These are phyloP conservation scores for Mustela lutreola DNA, from an alignment of 2,113 vertebrate genomes.

Conservation along the genomic window DNA sequence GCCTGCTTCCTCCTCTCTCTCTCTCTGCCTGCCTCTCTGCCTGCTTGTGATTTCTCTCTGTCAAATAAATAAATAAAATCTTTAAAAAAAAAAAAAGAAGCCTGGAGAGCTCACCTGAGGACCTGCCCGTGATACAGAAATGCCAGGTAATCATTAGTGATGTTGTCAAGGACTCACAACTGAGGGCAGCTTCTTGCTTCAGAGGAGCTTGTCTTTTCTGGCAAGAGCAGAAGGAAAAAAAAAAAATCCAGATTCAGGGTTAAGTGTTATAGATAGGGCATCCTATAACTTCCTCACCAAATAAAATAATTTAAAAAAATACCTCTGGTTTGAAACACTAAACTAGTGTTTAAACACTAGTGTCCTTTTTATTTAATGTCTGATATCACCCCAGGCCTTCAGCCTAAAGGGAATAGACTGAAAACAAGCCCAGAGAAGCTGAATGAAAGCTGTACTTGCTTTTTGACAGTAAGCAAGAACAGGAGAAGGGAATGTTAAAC, in stretches of 20 bases:
- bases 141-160: constrained; percentile 31
- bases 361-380: background rate
- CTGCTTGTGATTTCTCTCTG: too few relatives aligned
- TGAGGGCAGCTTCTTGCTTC: background rate
- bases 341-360: background rate
- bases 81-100: background rate
- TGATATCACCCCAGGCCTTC: background rate
- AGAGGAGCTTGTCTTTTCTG: constrained; percentile 4
- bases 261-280: background rate
- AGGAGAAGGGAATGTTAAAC: background rate
- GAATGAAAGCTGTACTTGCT: background rate
- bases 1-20: too few relatives aligned
- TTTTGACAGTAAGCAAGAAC: background rate
- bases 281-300: background rate
- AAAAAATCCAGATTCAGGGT: background rate
- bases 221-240: background rate
- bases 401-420: background rate
- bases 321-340: background rate
- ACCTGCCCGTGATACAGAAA: background rate
- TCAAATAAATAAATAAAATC: too few relatives aligned
- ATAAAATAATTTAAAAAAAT: background rate
- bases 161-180: background rate
- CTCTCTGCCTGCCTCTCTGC: too few relatives aligned
- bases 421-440: constrained; percentile 43
- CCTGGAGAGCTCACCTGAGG: constrained; percentile 69